Evolutionary conservation across 1,140 invertebrate species (phyloP).

Genomic region (Cheumatopsyche charites): DNA sequence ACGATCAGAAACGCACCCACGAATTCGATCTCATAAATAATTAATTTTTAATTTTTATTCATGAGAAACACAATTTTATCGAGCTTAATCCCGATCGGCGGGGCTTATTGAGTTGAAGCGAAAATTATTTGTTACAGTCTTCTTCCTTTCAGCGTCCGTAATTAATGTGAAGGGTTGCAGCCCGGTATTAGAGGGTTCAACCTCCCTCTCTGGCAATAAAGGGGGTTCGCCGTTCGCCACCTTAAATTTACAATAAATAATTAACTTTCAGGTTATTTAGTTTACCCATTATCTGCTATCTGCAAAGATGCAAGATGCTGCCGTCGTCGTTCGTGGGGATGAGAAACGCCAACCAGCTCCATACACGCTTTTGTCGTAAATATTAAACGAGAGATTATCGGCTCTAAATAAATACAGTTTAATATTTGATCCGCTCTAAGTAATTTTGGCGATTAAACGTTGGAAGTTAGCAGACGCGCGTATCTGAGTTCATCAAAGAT

Average conservation of each 20-base stretch:
- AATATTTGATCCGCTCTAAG: neutral
- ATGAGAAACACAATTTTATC: no score
- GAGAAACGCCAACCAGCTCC: neutral
- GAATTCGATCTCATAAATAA: no score
- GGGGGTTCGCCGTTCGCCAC: slow-evolving; percentile 25
- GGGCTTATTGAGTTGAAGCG: neutral
- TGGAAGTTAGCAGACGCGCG: no score
- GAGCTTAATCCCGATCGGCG: neutral
- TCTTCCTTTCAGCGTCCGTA: slow-evolving; percentile 35
- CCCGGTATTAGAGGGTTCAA: slow-evolving; percentile 23
- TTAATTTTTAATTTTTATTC: no score
- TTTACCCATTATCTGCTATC: slow-evolving; percentile 45
- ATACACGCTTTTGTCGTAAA: neutral
- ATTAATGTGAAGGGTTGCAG: slow-evolving; percentile 37
- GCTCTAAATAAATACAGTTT: slow-evolving; percentile 11
- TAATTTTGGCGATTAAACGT: no score
- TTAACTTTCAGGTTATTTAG: slow-evolving; percentile 49
- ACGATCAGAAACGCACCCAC: no score
- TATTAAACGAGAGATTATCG: slow-evolving; percentile 5
- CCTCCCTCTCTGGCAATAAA: slow-evolving; percentile 19
- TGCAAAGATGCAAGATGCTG: slow-evolving; percentile 43
- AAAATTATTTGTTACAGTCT: slow-evolving; percentile 33
- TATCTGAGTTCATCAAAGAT: neutral
- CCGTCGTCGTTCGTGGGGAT: slow-evolving; percentile 9
- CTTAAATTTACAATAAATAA: slow-evolving; percentile 49